phyloP scores from a whole-genome alignment of 1,140 invertebrate species.

The Centruroides sculpturatus region DNA sequence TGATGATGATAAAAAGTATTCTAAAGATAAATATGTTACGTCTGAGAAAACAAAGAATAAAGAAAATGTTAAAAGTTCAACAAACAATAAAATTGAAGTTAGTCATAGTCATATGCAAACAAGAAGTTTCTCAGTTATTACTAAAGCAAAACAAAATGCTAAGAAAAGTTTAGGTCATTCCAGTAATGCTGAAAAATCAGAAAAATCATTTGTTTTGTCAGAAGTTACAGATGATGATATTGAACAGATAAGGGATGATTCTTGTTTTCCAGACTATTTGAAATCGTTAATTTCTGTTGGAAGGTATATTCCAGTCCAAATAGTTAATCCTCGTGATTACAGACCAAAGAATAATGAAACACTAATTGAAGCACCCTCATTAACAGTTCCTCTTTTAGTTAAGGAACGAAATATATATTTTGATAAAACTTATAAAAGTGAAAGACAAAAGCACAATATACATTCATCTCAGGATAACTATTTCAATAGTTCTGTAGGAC shows the following conservation, averaged over 20 bases:
- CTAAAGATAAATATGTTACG: too few relatives aligned
- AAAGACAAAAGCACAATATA: not conserved
- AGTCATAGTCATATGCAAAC: not conserved
- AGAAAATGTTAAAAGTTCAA: too few relatives aligned
- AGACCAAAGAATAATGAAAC: constrained; percentile 16
- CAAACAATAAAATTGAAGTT: too few relatives aligned
- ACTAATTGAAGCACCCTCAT: constrained; percentile 20
- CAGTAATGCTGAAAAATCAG: not conserved
- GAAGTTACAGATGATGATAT: constrained; percentile 14
- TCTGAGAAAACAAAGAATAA: too few relatives aligned
- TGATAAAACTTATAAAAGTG: constrained; percentile 10
- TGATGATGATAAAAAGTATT: too few relatives aligned
- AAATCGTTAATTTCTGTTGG: constrained; percentile 10
- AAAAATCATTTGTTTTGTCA: constrained; percentile 9
- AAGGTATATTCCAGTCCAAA: constrained; percentile 17
- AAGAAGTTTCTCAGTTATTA: not conserved
- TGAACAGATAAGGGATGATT: not conserved
- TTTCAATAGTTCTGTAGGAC: constrained; percentile 71
- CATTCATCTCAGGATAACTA: constrained; percentile 32
- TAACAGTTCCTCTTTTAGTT: constrained; percentile 20
- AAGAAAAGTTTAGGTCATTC: not conserved
- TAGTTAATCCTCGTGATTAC: constrained; percentile 7
- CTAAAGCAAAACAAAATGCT: constrained; percentile 3
- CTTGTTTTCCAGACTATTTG: constrained; percentile 15
- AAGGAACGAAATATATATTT: constrained; percentile 17